These are phyloP conservation scores for Centroberyx gerrardi DNA, from an alignment of 2,797 vertebrate genomes.

Conservation along the genomic window DNA sequence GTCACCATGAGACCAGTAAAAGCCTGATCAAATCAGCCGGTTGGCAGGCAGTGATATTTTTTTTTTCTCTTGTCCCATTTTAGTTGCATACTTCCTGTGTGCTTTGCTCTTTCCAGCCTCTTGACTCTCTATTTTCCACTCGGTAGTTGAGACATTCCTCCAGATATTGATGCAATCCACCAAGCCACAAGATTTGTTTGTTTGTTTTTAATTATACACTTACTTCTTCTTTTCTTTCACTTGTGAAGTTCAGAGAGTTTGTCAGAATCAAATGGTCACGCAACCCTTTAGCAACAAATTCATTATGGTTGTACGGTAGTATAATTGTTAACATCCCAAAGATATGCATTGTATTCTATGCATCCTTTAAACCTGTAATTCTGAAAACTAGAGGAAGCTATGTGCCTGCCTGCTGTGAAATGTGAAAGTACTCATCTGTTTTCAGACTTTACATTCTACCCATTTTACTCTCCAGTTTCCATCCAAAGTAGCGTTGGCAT, in stretches of 20 bases:
- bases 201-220: conserved; percentile 69
- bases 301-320: conserved; percentile 12
- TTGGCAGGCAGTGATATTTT: conserved; percentile 33
- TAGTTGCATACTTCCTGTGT: conserved; percentile 64
- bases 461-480: background rate
- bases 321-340: conserved; percentile 69
- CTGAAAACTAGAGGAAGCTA: background rate
- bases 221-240: conserved; percentile 26
- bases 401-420: conserved; percentile 22
- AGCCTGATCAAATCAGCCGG: conserved; percentile 36
- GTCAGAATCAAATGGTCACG: conserved; percentile 34
- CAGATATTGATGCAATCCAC: conserved; percentile 60
- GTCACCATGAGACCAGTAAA: conserved; percentile 12
- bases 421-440: background rate
- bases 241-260: conserved; percentile 48
- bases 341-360: conserved; percentile 55
- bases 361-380: conserved; percentile 47
- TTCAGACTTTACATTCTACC: background rate
- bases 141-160: conserved; percentile 55
- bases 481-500: background rate
- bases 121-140: conserved; percentile 54
- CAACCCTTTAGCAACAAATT: conserved; percentile 11
- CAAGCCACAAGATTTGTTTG: conserved; percentile 62
- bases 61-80: conserved; percentile 60
- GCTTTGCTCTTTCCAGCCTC: conserved; percentile 41